Base-by-base conservation (phyloP, 2,797 vertebrate genomes). In the Leucoraja ocellata region DNA sequence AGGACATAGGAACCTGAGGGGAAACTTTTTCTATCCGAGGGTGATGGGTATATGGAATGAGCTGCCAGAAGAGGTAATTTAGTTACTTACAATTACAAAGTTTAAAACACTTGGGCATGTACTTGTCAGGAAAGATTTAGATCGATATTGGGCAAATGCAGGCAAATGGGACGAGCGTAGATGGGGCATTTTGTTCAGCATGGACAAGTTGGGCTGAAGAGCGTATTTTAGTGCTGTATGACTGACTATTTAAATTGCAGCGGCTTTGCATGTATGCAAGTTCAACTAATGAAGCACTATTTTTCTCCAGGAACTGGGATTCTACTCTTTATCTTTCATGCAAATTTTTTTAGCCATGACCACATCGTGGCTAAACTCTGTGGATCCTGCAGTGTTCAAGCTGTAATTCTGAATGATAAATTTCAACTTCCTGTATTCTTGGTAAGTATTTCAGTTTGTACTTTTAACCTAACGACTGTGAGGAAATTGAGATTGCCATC, bases 361-460 rank as follows among this genome's bases (percentile, higher is more conserved):
- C 97, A 98, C 11, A 97, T 99, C 39, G 94, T 97, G 71, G 98
- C 98, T 93, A 96, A 98, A 93, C 97, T 99, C 88, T 99, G 98
- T 76, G 98, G 98, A 93, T 97, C 98, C 23, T 99, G 99, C 95
- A 97, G 98, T 54, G 99, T 99, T 83, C 99, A 99, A 93, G 98
- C 98, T 10, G 98, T 99, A 93, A 97, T 99, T 94, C 97, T 99
- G 96, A 99, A 99, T 0, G 98, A 99, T 96, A 99, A 98, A 95
- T 99, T 99, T 95, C 99, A 99, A 95, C 97, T 99, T 94, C 98
- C 98, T 91, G 96, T 99, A 94, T 99, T 99, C 96, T 96, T 99
- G 97, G 99, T 99, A 96, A 96, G 96, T 95, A 13, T 93, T 36
- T 68, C n/a, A 36, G n/a, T 68, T 65, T 88, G 28, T 23, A 14